Evolutionary conservation across 2,113 vertebrate genomes (phyloP).

Genomic region (Prunella himalayana): DNA sequence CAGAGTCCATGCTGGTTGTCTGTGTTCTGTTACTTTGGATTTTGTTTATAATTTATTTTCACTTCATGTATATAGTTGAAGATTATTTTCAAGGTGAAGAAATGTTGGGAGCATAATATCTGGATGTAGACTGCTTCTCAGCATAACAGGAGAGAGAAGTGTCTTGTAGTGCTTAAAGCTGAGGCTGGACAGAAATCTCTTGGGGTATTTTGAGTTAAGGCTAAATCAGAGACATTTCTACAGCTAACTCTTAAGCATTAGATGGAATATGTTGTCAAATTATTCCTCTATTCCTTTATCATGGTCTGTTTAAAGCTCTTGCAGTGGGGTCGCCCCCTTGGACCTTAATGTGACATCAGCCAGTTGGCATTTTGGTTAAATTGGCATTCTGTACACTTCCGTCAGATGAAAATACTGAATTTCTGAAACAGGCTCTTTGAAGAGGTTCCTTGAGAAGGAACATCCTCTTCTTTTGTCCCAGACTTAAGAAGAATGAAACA

Average conservation of each 20-base stretch:
- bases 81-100: not conserved
- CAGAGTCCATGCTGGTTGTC: not conserved
- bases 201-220: not conserved
- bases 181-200: not conserved
- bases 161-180: not conserved
- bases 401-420: not conserved
- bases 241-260: not conserved
- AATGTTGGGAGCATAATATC: not conserved
- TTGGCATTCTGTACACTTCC: not conserved
- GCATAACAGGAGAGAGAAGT: not conserved
- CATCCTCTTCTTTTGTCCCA: not conserved
- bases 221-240: not conserved
- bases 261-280: not conserved
- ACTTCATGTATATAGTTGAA: not conserved
- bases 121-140: not conserved
- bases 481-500: not conserved
- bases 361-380: not conserved
- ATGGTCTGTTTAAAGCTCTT: not conserved
- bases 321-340: not conserved
- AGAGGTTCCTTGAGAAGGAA: not conserved
- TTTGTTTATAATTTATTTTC: not conserved
- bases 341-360: not conserved
- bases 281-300: not conserved
- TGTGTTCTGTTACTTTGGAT: not conserved
- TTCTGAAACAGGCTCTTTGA: not conserved